Evolutionary conservation across 1,140 invertebrate species (phyloP), one percentile per base, ranked within the genome.

Genomic region (Bombus huntii): DNA sequence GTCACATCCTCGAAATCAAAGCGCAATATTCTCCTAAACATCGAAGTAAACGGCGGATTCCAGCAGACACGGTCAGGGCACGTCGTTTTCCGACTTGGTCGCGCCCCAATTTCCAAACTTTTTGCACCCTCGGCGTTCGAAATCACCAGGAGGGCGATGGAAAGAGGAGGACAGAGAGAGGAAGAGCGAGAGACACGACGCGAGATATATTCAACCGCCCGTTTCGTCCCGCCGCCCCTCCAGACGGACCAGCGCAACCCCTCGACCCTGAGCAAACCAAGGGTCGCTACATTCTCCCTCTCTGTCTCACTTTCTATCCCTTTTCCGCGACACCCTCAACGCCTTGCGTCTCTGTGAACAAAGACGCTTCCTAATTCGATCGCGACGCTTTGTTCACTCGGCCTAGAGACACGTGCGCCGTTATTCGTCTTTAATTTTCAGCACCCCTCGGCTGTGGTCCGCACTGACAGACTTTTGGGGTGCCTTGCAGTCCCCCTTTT

Each of bases 351-450:
- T 90, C 90, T 90, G 83, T 83, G 91, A 91, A 94, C 93, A 94
- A 94, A 94, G 93, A 92, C 92, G 87, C 83, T 87, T 90, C 76
- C 93, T 94, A 94, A 94, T 94, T 93, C 91, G 91, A 93, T 92
- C 87, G 89, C 85, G 90, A 91, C 80, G 88, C 93, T 93, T 94
- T 93, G 93, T 93, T 92, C 89, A 10, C 78, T 79, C 81, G 44
- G 70, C 44, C 39, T 42, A 66, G 75, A 85, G 81, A 87, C 89
- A 87, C 85, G 78, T 84, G 88, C 70, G 85, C 66, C 31, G 44
- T 88, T 86, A 80, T 87, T 78, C 85, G 77, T 87, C 81, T 89
- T 89, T 78, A 89, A 84, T 81, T 90, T 90, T 89, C 34, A 66
- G 22, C 71, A 66, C 70, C 78, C 77, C 22, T 34, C 10, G 18